Percentiles rank a stretch among this genome's conserved stretches.
Conservation (phyloP, 2,888 invertebrate species). For the Chymomyza fuscimana region DNA sequence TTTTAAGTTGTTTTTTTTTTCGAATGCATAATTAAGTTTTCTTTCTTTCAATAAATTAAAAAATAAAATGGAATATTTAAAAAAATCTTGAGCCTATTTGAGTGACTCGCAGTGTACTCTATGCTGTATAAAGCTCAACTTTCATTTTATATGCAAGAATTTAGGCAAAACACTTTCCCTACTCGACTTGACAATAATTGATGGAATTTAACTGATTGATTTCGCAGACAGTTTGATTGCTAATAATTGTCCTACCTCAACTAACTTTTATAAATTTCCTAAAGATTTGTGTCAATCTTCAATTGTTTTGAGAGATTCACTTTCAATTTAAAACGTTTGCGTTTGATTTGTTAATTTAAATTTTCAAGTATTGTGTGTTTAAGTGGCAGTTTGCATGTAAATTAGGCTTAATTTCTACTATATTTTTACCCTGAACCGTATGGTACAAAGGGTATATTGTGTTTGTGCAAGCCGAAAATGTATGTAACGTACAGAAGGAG, state of each 20-base stretch:
- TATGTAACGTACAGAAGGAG: too few species aligned
- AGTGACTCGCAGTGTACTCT: too few species aligned
- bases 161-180: background rate
- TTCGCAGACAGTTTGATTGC: background rate
- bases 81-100: too few species aligned
- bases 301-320: slow-evolving; percentile 56
- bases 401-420: slow-evolving; percentile 17
- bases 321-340: slow-evolving; percentile 48
- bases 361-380: slow-evolving; percentile 4
- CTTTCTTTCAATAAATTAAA: too few species aligned
- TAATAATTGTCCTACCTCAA: background rate
- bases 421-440: too few species aligned
- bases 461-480: too few species aligned
- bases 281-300: slow-evolving; percentile 18
- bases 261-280: background rate
- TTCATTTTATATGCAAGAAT: background rate
- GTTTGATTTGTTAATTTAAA: slow-evolving; percentile 43
- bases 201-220: background rate
- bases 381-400: slow-evolving; percentile 32
- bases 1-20: too few species aligned
- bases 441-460: too few species aligned
- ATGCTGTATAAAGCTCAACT: too few species aligned
- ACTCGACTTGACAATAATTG: background rate
- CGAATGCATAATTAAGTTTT: too few species aligned
- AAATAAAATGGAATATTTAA: too few species aligned